Conservation (phyloP, 1,140 invertebrate species). For the Lycorma delicatula region DNA sequence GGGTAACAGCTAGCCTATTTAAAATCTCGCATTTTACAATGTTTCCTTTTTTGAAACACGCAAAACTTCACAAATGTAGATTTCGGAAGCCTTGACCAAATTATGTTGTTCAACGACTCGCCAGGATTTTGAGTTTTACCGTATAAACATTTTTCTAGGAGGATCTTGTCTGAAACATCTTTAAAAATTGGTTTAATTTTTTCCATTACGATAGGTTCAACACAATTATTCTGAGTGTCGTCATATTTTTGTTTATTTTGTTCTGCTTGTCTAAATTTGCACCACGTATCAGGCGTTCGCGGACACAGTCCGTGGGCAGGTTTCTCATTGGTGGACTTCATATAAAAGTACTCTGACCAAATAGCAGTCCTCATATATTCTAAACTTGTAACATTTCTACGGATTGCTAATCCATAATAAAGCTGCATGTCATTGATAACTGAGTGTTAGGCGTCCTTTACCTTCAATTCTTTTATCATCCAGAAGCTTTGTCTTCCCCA, state of each 20-base stretch:
- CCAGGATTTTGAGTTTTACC: slow-evolving; percentile 25
- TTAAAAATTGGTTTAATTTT: background rate
- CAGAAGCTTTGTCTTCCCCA: too few relatives aligned
- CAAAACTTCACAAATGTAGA: slow-evolving; percentile 20
- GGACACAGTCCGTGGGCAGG: slow-evolving; percentile 25
- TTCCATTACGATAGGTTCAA: slow-evolving; percentile 12
- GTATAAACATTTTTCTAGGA: slow-evolving; percentile 16
- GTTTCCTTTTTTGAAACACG: slow-evolving; percentile 13
- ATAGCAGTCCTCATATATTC: slow-evolving; percentile 16
- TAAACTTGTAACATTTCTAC: slow-evolving; percentile 11
- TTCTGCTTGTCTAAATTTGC: slow-evolving; percentile 28
- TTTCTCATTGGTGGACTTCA: slow-evolving; percentile 7
- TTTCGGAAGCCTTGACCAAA: slow-evolving; percentile 26
- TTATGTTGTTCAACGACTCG: slow-evolving; percentile 24
- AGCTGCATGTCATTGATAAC: too few relatives aligned
- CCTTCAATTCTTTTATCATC: too few relatives aligned
- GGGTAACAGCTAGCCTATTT: background rate
- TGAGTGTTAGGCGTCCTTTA: too few relatives aligned
- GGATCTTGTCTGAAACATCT: background rate
- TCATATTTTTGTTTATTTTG: slow-evolving; percentile 9
- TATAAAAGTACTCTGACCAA: slow-evolving; percentile 12
- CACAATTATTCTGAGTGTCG: slow-evolving; percentile 4
- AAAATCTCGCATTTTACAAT: background rate
- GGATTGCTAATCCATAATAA: slow-evolving; percentile 6
- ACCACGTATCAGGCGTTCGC: slow-evolving; percentile 29